A percentile compares a stretch with the other conserved stretches of the same genome.
phyloP scores from a whole-genome alignment of 1,140 invertebrate genomes.

The Bombus breviceps region DNA sequence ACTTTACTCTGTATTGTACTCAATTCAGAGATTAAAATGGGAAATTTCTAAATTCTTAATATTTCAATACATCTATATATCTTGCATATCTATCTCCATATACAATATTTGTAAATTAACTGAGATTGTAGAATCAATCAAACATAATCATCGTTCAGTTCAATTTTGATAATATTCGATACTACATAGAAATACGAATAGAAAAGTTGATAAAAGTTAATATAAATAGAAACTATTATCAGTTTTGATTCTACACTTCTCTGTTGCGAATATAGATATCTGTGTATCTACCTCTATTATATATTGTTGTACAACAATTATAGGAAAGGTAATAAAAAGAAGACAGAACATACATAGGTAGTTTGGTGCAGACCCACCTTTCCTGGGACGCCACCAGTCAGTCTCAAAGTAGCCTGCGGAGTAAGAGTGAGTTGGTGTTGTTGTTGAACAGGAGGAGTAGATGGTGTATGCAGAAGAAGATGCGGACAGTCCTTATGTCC shows the following conservation, averaged over 20 bases:
- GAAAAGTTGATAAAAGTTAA: conserved; percentile 41
- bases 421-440: conserved; percentile 83
- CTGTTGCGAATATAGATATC: conserved; percentile 39
- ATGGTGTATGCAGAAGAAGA: conserved; percentile 93
- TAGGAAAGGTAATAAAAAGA: conserved; percentile 76
- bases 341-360: conserved; percentile 83
- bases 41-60: neutral
- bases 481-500: conserved; percentile 92
- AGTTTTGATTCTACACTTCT: conserved; percentile 60
- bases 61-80: conserved; percentile 1
- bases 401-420: conserved; percentile 95
- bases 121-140: conserved; percentile 48
- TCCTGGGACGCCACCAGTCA: conserved; percentile 96
- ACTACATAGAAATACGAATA: conserved; percentile 31
- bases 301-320: conserved; percentile 71
- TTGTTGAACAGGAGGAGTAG: conserved; percentile 82
- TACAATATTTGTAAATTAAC: conserved; percentile 38
- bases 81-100: conserved; percentile 48
- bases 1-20: neutral
- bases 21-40: neutral
- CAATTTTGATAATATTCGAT: conserved; percentile 14
- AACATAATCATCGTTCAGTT: conserved; percentile 23
- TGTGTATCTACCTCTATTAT: conserved; percentile 72
- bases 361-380: conserved; percentile 90
- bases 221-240: conserved; percentile 25